phyloP scores from a whole-genome alignment of 1,140 invertebrate species.

The Camponotus floridanus region DNA sequence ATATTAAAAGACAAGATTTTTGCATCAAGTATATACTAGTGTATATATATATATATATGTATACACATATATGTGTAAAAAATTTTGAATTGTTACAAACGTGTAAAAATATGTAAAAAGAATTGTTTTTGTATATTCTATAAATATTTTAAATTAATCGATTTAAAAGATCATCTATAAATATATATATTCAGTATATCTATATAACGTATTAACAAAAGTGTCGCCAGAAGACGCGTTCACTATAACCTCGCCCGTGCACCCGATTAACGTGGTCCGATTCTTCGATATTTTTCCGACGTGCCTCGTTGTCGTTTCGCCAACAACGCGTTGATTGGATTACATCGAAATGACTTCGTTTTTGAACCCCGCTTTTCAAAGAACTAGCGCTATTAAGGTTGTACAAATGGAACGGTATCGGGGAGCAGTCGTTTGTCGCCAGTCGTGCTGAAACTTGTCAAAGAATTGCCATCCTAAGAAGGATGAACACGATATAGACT shows the following conservation, averaged over 20 bases:
- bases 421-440: slow-evolving; percentile 25
- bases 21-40: not conserved
- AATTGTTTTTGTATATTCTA: slow-evolving; percentile 6
- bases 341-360: slow-evolving; percentile 25
- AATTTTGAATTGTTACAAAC: slow-evolving; percentile 51
- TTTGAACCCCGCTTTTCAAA: slow-evolving; percentile 33
- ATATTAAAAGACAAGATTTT: not conserved
- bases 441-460: slow-evolving; percentile 48
- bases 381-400: slow-evolving; percentile 57
- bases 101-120: slow-evolving; percentile 41
- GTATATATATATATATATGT: not conserved
- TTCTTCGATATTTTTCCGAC: slow-evolving; percentile 47
- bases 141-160: slow-evolving; percentile 7
- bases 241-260: slow-evolving; percentile 29
- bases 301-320: slow-evolving; percentile 47
- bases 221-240: slow-evolving; percentile 28
- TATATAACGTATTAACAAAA: not conserved
- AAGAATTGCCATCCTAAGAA: slow-evolving; percentile 13
- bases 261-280: slow-evolving; percentile 25
- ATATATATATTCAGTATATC: slow-evolving; percentile 14
- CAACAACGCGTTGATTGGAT: slow-evolving; percentile 21
- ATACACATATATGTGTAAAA: not conserved
- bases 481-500: slow-evolving; percentile 23
- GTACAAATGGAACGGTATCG: slow-evolving; percentile 64
- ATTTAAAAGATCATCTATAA: not conserved